Evolutionary conservation across 2,797 vertebrate genomes (phyloP).

Genomic region (Pantherophis vulpinus): DNA sequence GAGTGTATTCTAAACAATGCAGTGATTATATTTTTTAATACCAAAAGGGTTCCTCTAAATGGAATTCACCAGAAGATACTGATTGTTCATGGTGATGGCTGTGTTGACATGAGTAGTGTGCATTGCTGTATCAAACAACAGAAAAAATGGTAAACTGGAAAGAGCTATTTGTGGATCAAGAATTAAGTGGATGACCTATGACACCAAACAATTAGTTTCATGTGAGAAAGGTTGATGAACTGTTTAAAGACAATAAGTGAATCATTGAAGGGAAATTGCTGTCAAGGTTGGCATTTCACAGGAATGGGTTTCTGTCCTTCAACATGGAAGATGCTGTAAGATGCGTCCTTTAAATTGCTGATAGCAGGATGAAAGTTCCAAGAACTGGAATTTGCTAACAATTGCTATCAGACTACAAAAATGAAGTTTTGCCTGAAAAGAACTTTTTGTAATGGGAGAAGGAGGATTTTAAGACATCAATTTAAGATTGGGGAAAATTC

Average conservation of each 20-base stretch:
- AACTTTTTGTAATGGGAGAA: too few species aligned
- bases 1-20: background rate
- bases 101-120: background rate
- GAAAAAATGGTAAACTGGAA: background rate
- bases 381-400: background rate
- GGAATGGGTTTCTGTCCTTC: background rate
- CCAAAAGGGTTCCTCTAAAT: background rate
- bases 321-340: background rate
- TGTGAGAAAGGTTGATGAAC: background rate
- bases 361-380: background rate
- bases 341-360: background rate
- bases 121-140: background rate
- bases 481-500: too few species aligned
- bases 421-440: background rate
- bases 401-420: background rate
- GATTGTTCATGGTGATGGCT: background rate
- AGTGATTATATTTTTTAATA: background rate
- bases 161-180: background rate
- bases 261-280: background rate
- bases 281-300: background rate
- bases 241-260: background rate
- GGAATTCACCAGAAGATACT: background rate
- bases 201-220: background rate
- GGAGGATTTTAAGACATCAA: too few species aligned
- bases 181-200: background rate